Evolutionary conservation across 2,113 vertebrate genomes (phyloP), one percentile per base, ranked within the genome.

Genomic region (Salvelinus fontinalis): DNA sequence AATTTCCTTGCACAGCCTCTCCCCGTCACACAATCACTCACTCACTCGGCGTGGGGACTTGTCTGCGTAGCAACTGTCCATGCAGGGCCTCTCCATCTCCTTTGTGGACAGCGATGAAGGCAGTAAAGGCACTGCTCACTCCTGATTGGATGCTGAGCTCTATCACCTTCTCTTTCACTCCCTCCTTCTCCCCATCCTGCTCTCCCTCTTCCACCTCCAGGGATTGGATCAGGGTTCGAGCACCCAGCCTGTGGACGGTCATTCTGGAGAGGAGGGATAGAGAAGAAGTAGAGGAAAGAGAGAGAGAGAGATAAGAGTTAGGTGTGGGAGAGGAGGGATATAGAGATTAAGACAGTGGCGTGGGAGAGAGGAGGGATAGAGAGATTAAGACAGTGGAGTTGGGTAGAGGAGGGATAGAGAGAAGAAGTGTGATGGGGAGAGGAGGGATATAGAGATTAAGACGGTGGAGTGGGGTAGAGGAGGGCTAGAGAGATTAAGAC

Each of bases 21-120:
- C 9, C 2, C 9, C 8, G 9, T 44, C 8, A 44, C 39, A 24
- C 16, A 20, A 18, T 4, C 57, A 59, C 20, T 9, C 22, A 4
- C 3, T 86, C 18, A 88, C 89, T 0, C 14, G 76, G n/a, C 29
- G 73, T 13, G 6, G 89, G 92, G 31, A 95, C 18, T 0, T 88
- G 9, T 76, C 92, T 86, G 5, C 12, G 78, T 24, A 82, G 1
- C 73, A 94, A 70, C 5, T 93, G 90, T 1, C 94, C 91, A 65
- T 92, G 81, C 24, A 95, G 54, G 0, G 79, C 73, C 24, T 90
- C 6, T 0, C 85, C 78, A 4, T 75, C 67, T 1, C 78, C 84
- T 77, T 91, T 93, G 77, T 92, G 89, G 79, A 95, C 81, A 5
- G 92, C 94, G 11, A 95, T 78, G 54, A 95, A 96, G n/a, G 94